Evolutionary conservation across 2,797 vertebrate genomes (phyloP), one percentile per base, ranked within the genome.

Genomic region (Channallabes apus): DNA sequence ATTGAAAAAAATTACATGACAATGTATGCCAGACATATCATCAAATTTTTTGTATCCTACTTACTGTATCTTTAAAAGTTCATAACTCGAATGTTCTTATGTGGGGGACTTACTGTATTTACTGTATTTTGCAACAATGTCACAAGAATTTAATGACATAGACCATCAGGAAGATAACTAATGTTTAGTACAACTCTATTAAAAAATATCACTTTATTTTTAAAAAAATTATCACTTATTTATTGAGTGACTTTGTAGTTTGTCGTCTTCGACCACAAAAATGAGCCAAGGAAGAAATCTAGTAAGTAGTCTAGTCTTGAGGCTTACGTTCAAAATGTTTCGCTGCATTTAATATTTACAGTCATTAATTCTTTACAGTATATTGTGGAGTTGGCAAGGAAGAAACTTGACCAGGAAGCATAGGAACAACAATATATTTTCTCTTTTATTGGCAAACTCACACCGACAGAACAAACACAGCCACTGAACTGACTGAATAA

Each of bases 401-500:
- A 64, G 24, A 62, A 18, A 35, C 32, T 80, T 41, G 77, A n/a
- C 77, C 58, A 32, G 58, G 73, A 75, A 12, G 54, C 77, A 62
- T 41, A 1, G 4, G 32, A 27, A 64, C n/a, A 46, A 64, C 14
- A 8, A 46, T 64, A n/a, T 46, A 14, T n/a, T 78, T 61, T 1
- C 29, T 61, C 22, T 32, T 24, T 78, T 38, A 27, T 12, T 46
- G 7, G 3, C 22, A 61, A 80, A 64, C 35, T 15, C 11, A 14
- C 35, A 41, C 3, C 3, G 38, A 79, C 29, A 38, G 12, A 79
- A 38, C 1, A 7, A 79, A 79, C 58, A 41, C 32, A 18, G 32
- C 15, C 59, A 27, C 77, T 64, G 77, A 29, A 27, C 58, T 64
- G 78, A 46, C 35, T 80, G 78, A 64, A 80, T 61, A 58, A 79